These are phyloP conservation scores for Lepeophtheirus nordmannii DNA, from an alignment of 2,888 invertebrate species.

Conservation along the genomic window DNA sequence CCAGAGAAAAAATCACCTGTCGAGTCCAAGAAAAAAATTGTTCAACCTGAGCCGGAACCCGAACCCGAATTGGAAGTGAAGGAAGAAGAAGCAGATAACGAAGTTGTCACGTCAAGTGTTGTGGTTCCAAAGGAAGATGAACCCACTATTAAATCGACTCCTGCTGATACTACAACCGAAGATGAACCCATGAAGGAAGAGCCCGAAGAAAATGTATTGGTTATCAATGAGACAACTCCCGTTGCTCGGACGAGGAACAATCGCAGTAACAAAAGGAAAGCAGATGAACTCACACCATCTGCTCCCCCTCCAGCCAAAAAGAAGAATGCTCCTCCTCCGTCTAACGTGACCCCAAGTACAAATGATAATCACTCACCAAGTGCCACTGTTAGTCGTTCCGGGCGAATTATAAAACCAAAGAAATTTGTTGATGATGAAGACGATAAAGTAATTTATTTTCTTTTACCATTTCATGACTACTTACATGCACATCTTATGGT, in stretches of 20 bases:
- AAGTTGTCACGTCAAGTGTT: background rate
- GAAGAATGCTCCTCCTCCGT: background rate
- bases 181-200: background rate
- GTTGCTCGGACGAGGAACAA: background rate
- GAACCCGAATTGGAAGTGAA: background rate
- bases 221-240: background rate
- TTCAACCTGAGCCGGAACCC: background rate
- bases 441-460: background rate
- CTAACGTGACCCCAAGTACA: background rate
- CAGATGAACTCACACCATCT: background rate
- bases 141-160: background rate
- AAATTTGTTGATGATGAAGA: slow-evolving; percentile 21
- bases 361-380: slow-evolving; percentile 12
- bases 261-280: slow-evolving; percentile 3
- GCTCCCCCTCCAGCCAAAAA: slow-evolving; percentile 17
- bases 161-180: background rate
- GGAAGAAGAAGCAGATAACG: background rate
- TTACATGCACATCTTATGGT: too few species aligned
- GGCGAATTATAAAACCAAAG: slow-evolving; percentile 28
- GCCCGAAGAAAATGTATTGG: too few species aligned
- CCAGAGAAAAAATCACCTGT: background rate
- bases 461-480: too few species aligned
- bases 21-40: background rate
- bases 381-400: slow-evolving; percentile 27
- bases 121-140: background rate